phyloP scores from a whole-genome alignment of 2,113 vertebrate species.

The Tragelaphus buxtoni region DNA sequence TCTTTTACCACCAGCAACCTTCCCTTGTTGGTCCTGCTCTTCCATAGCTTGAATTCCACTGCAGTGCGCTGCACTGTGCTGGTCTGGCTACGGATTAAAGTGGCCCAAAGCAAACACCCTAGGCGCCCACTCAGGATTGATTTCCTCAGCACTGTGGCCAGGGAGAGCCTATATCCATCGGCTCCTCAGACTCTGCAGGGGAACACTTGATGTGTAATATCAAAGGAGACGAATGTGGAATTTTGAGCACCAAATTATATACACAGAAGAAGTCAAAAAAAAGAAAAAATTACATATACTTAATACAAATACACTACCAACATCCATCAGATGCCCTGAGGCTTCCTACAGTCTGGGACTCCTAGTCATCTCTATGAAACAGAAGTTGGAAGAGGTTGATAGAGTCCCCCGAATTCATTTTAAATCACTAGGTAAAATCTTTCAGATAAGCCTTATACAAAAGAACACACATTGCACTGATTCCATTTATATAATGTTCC shows the following conservation, averaged over 20 bases:
- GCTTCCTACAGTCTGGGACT: neutral
- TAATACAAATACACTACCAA: neutral
- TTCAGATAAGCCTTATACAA: neutral
- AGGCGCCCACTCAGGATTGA: neutral
- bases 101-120: neutral
- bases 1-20: neutral
- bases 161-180: neutral
- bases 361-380: neutral
- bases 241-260: neutral
- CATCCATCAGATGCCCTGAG: neutral
- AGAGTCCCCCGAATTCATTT: neutral
- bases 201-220: neutral
- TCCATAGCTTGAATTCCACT: neutral
- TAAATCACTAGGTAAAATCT: neutral
- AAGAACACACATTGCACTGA: neutral
- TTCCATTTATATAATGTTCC: neutral
- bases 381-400: neutral
- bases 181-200: neutral
- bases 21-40: neutral
- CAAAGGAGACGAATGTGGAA: neutral
- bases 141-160: neutral
- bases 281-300: neutral
- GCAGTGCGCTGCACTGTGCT: rapidly evolving
- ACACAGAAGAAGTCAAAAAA: neutral
- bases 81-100: neutral